A percentile compares a stretch with the other conserved stretches of the same genome.
phyloP scores from a whole-genome alignment of 2,797 vertebrate species.

The Cygnus olor region DNA sequence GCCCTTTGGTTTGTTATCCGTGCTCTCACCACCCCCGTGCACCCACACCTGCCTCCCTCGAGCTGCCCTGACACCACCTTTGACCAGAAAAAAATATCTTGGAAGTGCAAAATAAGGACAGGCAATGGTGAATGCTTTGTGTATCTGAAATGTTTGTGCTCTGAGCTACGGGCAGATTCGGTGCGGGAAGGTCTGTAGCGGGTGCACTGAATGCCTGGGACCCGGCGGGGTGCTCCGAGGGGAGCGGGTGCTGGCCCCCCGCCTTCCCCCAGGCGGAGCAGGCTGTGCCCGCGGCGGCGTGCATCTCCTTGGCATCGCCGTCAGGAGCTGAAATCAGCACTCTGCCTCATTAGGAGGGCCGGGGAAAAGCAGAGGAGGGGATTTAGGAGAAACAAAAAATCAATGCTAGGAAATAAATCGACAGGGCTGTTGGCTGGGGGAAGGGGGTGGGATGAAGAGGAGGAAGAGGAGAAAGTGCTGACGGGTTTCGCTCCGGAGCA shows the following conservation, averaged over 20 bases:
- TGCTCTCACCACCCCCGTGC: conserved; percentile 7
- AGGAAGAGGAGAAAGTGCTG: neutral
- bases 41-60: neutral
- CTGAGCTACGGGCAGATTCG: neutral
- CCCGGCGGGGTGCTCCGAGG: neutral
- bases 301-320: neutral
- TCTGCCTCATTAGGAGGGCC: conserved; percentile 27
- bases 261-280: neutral
- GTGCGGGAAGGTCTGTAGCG: neutral
- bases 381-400: conserved; percentile 9
- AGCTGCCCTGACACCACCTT: conserved; percentile 21
- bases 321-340: neutral
- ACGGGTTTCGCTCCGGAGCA: neutral
- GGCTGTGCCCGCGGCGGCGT: neutral
- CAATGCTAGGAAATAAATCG: neutral
- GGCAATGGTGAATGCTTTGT: rapidly evolving
- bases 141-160: rapidly evolving
- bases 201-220: neutral
- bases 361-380: neutral
- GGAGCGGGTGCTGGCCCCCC: neutral
- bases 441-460: neutral
- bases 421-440: neutral
- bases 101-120: neutral
- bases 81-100: neutral
- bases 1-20: neutral